Conservation (phyloP, 2,888 invertebrate genomes). For the Steromphala cineraria region DNA sequence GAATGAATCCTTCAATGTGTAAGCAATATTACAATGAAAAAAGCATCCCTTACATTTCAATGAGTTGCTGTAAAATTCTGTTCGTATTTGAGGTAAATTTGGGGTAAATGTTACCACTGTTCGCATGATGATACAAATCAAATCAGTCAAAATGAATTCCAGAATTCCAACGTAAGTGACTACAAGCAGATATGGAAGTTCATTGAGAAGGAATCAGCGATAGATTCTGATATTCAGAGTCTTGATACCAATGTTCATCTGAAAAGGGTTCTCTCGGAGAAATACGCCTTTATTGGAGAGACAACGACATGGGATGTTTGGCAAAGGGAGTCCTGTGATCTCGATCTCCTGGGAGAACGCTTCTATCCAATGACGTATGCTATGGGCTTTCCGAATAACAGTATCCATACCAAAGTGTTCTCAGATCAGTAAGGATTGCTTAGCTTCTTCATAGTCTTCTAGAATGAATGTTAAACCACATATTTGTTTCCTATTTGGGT, state of each 20-base stretch:
- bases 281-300: not conserved
- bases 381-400: not conserved
- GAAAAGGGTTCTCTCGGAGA: not conserved
- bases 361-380: not conserved
- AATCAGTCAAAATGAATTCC: not conserved
- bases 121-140: no score
- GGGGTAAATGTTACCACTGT: no score
- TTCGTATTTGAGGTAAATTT: no score
- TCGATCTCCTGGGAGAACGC: not conserved
- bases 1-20: no score
- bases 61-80: no score
- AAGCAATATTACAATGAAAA: no score
- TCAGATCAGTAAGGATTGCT: no score
- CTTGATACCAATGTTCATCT: not conserved
- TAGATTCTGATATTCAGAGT: not conserved
- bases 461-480: no score
- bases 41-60: no score
- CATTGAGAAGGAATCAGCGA: not conserved
- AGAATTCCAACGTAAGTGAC: not conserved
- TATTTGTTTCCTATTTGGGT: no score
- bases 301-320: not conserved
- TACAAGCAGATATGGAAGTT: not conserved
- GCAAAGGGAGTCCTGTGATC: not conserved
- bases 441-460: no score
- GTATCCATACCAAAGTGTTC: not conserved